These are phyloP conservation scores for Steinernema carpocapsae DNA, from an alignment of 2,888 invertebrate genomes.

Conservation along the genomic window DNA sequence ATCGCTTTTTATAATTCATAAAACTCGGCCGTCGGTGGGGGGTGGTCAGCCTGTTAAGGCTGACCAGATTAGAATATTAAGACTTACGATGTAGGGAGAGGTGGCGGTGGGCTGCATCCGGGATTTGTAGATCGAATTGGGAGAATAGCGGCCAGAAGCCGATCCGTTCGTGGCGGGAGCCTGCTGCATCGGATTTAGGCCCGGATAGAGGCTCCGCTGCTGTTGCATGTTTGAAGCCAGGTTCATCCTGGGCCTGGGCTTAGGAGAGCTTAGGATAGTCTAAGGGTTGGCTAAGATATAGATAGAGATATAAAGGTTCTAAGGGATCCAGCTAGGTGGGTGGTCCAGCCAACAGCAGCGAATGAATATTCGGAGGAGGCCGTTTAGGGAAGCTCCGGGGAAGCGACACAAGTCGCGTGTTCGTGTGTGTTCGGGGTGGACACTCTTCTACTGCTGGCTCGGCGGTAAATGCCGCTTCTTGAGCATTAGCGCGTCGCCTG, in stretches of 20 bases:
- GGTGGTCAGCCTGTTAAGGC: not conserved
- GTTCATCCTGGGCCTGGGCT: not conserved
- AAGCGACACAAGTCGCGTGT: too few species aligned
- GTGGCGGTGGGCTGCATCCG: slow-evolving; percentile 15
- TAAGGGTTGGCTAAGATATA: too few species aligned
- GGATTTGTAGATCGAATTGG: slow-evolving; percentile 19
- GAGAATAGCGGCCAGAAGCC: not conserved
- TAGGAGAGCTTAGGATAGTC: too few species aligned
- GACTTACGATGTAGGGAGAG: slow-evolving; percentile 15
- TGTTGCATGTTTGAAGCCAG: slow-evolving; percentile 14
- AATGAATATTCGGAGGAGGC: not conserved
- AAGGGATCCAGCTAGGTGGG: too few species aligned
- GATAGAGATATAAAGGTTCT: too few species aligned
- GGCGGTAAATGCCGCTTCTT: slow-evolving; percentile 16
- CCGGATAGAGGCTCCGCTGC: slow-evolving; percentile 45
- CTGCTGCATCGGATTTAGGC: slow-evolving; percentile 70
- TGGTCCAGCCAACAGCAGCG: not conserved
- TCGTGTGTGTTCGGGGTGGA: too few species aligned
- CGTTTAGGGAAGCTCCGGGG: too few species aligned
- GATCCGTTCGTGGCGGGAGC: not conserved
- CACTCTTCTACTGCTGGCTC: not conserved
- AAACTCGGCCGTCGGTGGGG: not conserved
- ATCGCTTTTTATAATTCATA: slow-evolving; percentile 32
- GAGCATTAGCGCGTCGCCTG: slow-evolving; percentile 18
- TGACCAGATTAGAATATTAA: too few species aligned